phyloP scores from a whole-genome alignment of 2,113 vertebrate species.

The Scopus umbretta region DNA sequence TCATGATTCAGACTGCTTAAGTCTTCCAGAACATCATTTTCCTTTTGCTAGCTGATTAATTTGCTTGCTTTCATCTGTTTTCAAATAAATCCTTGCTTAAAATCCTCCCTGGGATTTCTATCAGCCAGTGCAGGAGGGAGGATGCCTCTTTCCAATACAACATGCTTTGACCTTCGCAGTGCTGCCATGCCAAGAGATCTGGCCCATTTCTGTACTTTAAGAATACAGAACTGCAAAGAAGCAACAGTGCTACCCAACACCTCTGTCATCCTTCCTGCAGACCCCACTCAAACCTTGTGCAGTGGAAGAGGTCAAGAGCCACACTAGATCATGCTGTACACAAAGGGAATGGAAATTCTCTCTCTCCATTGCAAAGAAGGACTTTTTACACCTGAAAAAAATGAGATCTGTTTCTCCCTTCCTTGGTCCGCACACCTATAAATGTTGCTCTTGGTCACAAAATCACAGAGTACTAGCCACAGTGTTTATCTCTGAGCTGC shows the following conservation, averaged over 20 bases:
- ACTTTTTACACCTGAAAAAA: background rate
- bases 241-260: background rate
- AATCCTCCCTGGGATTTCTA: slow-evolving; percentile 21
- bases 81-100: slow-evolving; percentile 21
- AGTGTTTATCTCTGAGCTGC: background rate
- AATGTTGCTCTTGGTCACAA: background rate
- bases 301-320: background rate
- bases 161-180: background rate
- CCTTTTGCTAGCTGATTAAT: slow-evolving; percentile 32
- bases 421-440: background rate
- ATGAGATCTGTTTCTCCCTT: background rate
- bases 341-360: background rate
- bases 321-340: background rate
- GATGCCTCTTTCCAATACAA: background rate
- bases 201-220: background rate
- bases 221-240: background rate
- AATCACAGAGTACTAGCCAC: background rate
- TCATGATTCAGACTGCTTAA: background rate
- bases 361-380: background rate
- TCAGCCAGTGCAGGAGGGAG: background rate
- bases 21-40: background rate
- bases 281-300: background rate
- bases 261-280: background rate
- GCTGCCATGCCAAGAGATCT: background rate
- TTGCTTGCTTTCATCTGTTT: slow-evolving; percentile 44